Base-by-base conservation (phyloP, 2,888 invertebrate genomes). In the Plagodis pulveraria region DNA sequence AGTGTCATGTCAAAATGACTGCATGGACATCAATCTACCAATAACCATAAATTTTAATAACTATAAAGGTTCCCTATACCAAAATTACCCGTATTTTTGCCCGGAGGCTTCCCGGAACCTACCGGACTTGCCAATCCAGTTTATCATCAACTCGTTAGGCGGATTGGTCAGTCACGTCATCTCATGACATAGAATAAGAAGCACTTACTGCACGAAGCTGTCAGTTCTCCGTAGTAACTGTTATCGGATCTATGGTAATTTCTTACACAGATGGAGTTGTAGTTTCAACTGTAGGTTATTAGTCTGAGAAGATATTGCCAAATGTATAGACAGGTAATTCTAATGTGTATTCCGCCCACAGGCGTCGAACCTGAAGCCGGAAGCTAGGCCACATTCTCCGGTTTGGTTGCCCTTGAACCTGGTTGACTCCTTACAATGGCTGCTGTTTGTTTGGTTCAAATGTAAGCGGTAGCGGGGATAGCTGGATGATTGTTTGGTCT, bases 361-460 rank as follows among this genome's bases (percentile, higher is more conserved):
- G 51, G 64, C 67, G 69, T 63, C 62, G 69, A 56, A 62, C 56
- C 67, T 54, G 56, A 46, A 58, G 72, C 76, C 87, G 91, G 91
- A 91, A 89, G 84, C 86, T 87, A 87, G 87, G 66, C 80, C 67
- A 79, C 87, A 87, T 87, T 86, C 86, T 76, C 77, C 74, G 79
- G 75, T 78, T 62, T 61, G 77, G 62, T 69, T 80, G 90, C 65
- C 89, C 89, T 91, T 90, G 91, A 90, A 87, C 84, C 79, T 76
- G 45, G 54, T 68, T 74, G 70, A 67, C 73, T 76, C 67, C 70
- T 73, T 73, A 81, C 78, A 78, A 78, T 79, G 73, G 66, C 63
- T 66, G 59, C 58, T 51, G 52, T 50, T 57, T 48, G 61, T 56
- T 32, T 65, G 72, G 56, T 51, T 4, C 46, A 71, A 74, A 64